Evolutionary conservation across 1,140 invertebrate species (phyloP).

Genomic region (Chrysopa pallens): DNA sequence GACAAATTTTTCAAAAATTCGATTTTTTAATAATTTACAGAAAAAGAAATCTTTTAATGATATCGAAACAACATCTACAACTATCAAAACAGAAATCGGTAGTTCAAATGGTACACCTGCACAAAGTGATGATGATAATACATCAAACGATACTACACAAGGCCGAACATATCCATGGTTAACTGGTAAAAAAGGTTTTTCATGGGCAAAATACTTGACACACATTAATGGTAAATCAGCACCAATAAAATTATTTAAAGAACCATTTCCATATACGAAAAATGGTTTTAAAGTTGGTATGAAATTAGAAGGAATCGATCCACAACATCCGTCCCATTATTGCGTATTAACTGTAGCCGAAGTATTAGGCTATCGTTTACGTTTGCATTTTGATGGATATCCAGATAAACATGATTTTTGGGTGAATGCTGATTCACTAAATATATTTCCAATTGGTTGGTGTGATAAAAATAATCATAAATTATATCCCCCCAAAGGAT

Average conservation of each 20-base stretch:
- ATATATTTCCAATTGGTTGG: constrained; percentile 89
- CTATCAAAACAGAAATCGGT: background rate
- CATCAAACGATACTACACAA: constrained; percentile 14
- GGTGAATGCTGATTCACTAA: constrained; percentile 76
- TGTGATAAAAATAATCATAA: constrained; percentile 63
- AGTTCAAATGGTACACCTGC: background rate
- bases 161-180: constrained; percentile 37
- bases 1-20: too few relatives aligned
- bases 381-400: constrained; percentile 86
- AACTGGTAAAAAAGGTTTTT: constrained; percentile 48
- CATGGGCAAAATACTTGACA: constrained; percentile 56
- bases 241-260: constrained; percentile 59
- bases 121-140: constrained; percentile 11
- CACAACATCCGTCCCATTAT: constrained; percentile 71
- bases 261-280: constrained; percentile 48
- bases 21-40: too few relatives aligned
- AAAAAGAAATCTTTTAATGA: too few relatives aligned
- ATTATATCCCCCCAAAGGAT: constrained; percentile 57
- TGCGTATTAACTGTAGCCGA: constrained; percentile 78
- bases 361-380: constrained; percentile 61
- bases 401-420: constrained; percentile 83
- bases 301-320: constrained; percentile 89
- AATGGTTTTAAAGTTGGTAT: constrained; percentile 70
- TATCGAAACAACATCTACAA: too few relatives aligned
- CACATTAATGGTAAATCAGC: constrained; percentile 51